phyloP scores from a whole-genome alignment of 2,888 invertebrate species.

The Hemistola chrysoprasaria region DNA sequence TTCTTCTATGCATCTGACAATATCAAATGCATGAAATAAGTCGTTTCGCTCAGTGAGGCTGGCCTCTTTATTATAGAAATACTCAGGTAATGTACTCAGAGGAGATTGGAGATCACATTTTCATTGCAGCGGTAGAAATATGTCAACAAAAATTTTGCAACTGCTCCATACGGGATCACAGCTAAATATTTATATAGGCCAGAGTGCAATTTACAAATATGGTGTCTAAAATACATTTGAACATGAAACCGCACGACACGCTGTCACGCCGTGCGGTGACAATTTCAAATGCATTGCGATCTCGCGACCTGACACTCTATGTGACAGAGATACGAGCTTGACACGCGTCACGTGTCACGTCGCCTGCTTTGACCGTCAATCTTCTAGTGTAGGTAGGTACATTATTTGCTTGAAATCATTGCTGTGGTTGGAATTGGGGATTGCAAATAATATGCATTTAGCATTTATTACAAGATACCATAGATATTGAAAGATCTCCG shows the following conservation, averaged over 20 bases:
- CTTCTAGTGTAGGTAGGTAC: no score
- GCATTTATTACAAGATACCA: no score
- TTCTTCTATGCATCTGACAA: no score
- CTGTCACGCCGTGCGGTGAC: slow-evolving; percentile 11
- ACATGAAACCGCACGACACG: slow-evolving; percentile 11
- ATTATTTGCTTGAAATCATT: no score
- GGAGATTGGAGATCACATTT: no score
- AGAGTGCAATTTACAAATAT: slow-evolving; percentile 19
- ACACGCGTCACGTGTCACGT: slow-evolving; percentile 16
- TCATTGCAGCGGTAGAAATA: background rate
- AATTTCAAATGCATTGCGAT: slow-evolving; percentile 25
- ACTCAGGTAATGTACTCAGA: slow-evolving; percentile 1
- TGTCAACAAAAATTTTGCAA: slow-evolving; percentile 12
- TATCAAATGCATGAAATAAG: no score
- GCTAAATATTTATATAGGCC: slow-evolving; percentile 13
- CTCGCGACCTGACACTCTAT: slow-evolving; percentile 18
- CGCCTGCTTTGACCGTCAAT: no score
- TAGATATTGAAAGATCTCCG: no score
- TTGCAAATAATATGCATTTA: no score
- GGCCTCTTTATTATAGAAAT: slow-evolving; percentile 3
- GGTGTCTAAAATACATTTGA: slow-evolving; percentile 18
- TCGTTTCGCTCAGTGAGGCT: no score
- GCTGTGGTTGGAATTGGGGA: no score
- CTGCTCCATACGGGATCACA: slow-evolving; percentile 9
- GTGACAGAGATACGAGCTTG: slow-evolving; percentile 18